A percentile compares a stretch with the other conserved stretches of the same genome.
Conservation (phyloP, 2,113 vertebrate genomes). For the Centropristis striata region DNA sequence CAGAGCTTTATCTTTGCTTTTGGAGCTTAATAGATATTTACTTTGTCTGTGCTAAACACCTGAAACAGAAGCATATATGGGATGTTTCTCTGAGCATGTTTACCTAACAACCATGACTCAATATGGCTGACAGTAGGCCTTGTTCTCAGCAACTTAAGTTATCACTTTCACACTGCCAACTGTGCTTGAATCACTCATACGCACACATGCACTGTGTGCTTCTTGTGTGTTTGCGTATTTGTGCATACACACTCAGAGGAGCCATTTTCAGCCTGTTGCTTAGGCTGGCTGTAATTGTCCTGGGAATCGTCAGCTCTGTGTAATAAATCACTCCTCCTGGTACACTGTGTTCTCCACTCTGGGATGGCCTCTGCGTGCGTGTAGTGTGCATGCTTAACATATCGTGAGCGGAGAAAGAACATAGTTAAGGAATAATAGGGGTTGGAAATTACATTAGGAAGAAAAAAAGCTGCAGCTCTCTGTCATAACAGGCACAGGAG, state of each 20-base stretch:
- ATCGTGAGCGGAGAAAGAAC: slow-evolving; percentile 56
- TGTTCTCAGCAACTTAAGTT: slow-evolving; percentile 26
- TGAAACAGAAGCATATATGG: slow-evolving; percentile 20
- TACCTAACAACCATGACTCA: slow-evolving; percentile 55
- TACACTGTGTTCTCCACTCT: slow-evolving; percentile 79
- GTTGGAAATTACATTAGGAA: slow-evolving; percentile 53
- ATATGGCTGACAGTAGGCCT: slow-evolving; percentile 19
- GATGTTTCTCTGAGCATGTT: slow-evolving; percentile 11
- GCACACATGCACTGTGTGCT: slow-evolving; percentile 21
- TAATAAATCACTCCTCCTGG: slow-evolving; percentile 82
- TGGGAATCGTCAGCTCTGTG: slow-evolving; percentile 79
- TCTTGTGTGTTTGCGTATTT: slow-evolving; percentile 49
- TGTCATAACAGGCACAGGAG: slow-evolving; percentile 42
- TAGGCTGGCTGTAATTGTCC: slow-evolving; percentile 80
- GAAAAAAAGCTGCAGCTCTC: slow-evolving; percentile 21
- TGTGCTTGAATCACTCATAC: slow-evolving; percentile 24
- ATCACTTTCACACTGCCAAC: slow-evolving; percentile 18
- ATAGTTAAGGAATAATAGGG: slow-evolving; percentile 52
- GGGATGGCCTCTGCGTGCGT: slow-evolving; percentile 64
- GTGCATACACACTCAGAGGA: slow-evolving; percentile 43
- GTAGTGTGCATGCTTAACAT: slow-evolving; percentile 66
- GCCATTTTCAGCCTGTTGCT: slow-evolving; percentile 80
- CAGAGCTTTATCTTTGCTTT: slow-evolving; percentile 15
- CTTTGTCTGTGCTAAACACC: not conserved
- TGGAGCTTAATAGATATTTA: slow-evolving; percentile 21